These are phyloP conservation scores for Anguilla obscura DNA, from an alignment of 2,797 vertebrate species.

Conservation along the genomic window DNA sequence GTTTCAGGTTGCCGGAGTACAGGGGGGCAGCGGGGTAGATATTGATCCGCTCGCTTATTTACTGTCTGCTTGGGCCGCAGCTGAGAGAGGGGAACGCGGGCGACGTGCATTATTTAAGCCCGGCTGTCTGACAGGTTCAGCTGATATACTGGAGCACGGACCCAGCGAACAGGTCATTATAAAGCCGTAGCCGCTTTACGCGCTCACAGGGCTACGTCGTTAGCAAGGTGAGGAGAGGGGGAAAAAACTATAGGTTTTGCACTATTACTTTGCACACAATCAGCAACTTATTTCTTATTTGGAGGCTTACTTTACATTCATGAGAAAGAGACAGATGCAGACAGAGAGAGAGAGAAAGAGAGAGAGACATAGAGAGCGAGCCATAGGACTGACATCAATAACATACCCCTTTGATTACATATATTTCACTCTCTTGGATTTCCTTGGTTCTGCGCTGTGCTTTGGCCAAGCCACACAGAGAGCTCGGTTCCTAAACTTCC, in stretches of 20 bases:
- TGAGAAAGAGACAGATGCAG: neutral
- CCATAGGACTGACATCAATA: neutral
- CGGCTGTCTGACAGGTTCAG: neutral
- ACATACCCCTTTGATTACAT: neutral
- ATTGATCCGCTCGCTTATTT: neutral
- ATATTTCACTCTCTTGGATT: neutral
- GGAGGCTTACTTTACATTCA: neutral
- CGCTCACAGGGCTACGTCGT: neutral
- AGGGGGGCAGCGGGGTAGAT: neutral
- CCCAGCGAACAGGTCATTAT: slow-evolving; percentile 2
- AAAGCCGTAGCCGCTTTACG: neutral
- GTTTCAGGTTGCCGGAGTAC: neutral
- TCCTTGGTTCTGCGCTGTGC: neutral
- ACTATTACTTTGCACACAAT: neutral
- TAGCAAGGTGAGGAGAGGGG: neutral
- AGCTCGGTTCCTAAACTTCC: too few relatives aligned
- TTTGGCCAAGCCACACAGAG: neutral
- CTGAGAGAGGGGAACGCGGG: neutral
- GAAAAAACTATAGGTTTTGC: neutral
- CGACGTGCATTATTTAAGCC: neutral
- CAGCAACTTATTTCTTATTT: neutral
- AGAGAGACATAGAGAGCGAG: neutral
- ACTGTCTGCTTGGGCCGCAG: neutral
- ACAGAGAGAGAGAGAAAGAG: neutral
- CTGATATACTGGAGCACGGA: neutral